A percentile compares a stretch with the other conserved stretches of the same genome.
These are phyloP conservation scores for Beaufortia kweichowensis DNA, from an alignment of 2,113 vertebrate genomes.

Conservation along the genomic window DNA sequence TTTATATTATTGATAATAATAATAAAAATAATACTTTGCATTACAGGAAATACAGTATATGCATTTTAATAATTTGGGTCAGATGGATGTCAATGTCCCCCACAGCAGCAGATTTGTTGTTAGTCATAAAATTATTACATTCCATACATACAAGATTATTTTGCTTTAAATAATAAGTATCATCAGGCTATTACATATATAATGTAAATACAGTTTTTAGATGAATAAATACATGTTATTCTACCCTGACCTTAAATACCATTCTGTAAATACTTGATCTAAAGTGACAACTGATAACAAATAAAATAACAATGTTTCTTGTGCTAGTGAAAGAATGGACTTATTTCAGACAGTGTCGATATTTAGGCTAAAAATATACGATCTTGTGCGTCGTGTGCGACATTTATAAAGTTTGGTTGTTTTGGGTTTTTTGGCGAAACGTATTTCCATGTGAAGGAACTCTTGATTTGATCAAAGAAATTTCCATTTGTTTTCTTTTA, in stretches of 20 bases:
- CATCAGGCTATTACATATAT: slow-evolving; percentile 13
- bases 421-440: slow-evolving; percentile 13
- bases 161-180: neutral
- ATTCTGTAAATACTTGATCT: neutral
- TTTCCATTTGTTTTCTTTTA: neutral
- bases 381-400: neutral
- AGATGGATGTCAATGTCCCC: neutral
- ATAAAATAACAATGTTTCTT: neutral
- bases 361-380: neutral
- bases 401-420: slow-evolving; percentile 20
- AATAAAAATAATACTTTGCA: no score
- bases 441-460: neutral
- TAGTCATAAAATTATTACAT: slow-evolving; percentile 3
- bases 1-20: no score
- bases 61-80: no score
- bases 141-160: slow-evolving; percentile 3
- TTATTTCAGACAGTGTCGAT: slow-evolving; percentile 6
- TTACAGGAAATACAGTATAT: no score
- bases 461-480: neutral
- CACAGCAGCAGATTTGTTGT: neutral
- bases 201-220: slow-evolving; percentile 3
- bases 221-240: slow-evolving; percentile 6
- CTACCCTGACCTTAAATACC: neutral
- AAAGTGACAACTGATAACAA: slow-evolving; percentile 11
- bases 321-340: neutral